phyloP scores from a whole-genome alignment of 1,140 invertebrate genomes.

The Antheraea mylitta region DNA sequence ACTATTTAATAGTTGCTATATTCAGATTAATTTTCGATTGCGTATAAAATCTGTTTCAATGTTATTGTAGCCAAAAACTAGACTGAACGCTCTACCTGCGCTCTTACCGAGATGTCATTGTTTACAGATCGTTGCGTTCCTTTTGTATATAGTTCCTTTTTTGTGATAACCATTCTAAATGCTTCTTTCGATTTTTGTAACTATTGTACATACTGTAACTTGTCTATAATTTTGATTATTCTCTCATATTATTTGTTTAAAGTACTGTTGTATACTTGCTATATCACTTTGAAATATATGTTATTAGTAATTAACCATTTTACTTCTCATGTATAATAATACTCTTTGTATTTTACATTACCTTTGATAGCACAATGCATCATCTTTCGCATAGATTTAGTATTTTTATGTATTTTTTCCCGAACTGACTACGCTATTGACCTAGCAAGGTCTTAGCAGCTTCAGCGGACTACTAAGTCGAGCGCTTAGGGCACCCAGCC shows the following conservation, averaged over 20 bases:
- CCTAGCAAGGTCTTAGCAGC: no score
- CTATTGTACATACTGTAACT: neutral
- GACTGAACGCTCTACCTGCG: conserved; percentile 14
- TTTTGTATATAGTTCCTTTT: neutral
- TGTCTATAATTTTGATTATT: neutral
- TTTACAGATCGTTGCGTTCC: conserved; percentile 7
- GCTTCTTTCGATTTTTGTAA: neutral
- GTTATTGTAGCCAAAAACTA: neutral
- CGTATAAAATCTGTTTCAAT: neutral
- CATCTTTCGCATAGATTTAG: no score
- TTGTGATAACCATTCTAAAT: neutral
- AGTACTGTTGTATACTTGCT: neutral
- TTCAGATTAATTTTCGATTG: neutral
- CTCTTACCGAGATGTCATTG: conserved; percentile 13
- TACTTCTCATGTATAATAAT: no score
- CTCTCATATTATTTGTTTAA: neutral
- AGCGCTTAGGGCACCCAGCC: no score
- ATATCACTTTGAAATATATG: no score
- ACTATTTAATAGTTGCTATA: neutral
- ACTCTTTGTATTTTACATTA: no score
- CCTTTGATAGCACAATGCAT: no score
- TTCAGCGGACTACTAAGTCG: no score
- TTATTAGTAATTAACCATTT: no score
- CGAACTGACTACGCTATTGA: no score
- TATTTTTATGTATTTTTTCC: no score